These are phyloP conservation scores for Glyphotaelius pellucidus DNA, from an alignment of 2,888 invertebrate species.

Conservation along the genomic window DNA sequence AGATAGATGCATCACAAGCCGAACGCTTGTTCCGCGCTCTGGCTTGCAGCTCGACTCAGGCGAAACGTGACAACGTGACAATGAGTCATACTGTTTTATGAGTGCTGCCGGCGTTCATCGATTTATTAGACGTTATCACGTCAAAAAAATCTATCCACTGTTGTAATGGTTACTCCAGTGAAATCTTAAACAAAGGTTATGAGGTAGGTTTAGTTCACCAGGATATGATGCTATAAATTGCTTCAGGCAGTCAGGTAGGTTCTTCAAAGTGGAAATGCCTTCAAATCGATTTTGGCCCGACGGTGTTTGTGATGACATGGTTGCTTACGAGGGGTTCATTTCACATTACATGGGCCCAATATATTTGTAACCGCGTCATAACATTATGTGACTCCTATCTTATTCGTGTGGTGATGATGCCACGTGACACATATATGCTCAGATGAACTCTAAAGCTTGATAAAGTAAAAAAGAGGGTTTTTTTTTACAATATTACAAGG, in stretches of 20 bases:
- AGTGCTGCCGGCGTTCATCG: too few relatives aligned
- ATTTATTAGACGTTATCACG: too few relatives aligned
- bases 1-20: too few relatives aligned
- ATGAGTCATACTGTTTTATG: too few relatives aligned
- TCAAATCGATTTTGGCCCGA: neutral
- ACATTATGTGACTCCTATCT: neutral
- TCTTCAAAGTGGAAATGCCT: neutral
- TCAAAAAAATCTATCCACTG: too few relatives aligned
- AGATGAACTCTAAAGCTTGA: neutral
- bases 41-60: too few relatives aligned
- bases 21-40: too few relatives aligned
- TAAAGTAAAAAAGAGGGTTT: neutral
- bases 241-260: neutral
- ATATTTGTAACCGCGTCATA: neutral
- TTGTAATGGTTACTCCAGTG: neutral
- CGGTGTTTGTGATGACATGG: neutral
- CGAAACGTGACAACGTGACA: too few relatives aligned
- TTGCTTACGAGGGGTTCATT: neutral
- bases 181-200: neutral
- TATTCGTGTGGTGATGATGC: neutral
- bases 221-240: neutral
- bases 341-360: neutral
- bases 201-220: neutral
- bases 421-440: neutral
- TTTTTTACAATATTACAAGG: neutral